These are phyloP conservation scores for Sarcoramphus papa DNA, from an alignment of 2,797 vertebrate genomes.

Conservation along the genomic window DNA sequence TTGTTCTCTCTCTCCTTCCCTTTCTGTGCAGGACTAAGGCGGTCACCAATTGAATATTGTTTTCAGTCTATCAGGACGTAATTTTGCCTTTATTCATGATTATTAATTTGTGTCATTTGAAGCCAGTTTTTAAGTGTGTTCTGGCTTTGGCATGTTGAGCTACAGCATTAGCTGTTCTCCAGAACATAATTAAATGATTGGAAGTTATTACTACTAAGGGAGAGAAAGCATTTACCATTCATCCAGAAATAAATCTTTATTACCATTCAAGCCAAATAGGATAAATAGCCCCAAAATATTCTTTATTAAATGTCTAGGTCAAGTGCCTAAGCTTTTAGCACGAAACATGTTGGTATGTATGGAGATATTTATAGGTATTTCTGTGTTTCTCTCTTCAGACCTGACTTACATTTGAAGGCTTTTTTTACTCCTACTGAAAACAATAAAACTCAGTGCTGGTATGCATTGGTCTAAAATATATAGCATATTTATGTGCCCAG, in stretches of 20 bases:
- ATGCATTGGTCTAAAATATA: not conserved
- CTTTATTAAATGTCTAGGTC: not conserved
- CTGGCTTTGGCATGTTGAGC: not conserved
- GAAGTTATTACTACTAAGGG: not conserved
- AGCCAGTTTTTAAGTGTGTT: not conserved
- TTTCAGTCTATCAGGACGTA: not conserved
- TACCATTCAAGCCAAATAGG: not conserved
- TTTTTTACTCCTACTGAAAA: not conserved
- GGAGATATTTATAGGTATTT: not conserved
- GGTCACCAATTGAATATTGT: not conserved
- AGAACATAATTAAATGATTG: not conserved
- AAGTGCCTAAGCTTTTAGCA: not conserved
- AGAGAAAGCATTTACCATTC: not conserved
- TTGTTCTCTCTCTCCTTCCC: not conserved
- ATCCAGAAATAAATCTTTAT: not conserved
- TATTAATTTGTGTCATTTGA: not conserved
- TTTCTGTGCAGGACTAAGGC: not conserved
- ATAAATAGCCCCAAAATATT: not conserved
- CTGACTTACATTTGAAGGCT: not conserved
- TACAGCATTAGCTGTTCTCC: constrained; percentile 3
- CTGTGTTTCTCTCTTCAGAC: not conserved
- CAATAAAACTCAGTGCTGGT: not conserved
- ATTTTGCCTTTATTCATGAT: not conserved
- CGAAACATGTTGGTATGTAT: not conserved
- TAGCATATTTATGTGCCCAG: not conserved